phyloP scores from a whole-genome alignment of 2,888 invertebrate species.

The Saturnia pavonia region DNA sequence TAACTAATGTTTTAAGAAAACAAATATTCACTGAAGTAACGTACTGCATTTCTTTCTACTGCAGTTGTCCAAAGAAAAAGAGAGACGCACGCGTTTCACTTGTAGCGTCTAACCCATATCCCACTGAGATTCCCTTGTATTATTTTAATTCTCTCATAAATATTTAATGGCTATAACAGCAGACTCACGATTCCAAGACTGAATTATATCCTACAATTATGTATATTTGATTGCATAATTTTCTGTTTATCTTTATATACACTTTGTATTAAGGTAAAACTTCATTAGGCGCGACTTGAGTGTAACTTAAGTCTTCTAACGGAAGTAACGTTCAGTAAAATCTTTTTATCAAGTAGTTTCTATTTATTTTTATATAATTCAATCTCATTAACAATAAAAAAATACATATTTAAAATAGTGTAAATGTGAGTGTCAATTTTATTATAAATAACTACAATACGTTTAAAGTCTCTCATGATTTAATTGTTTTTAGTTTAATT shows the following conservation, averaged over 20 bases:
- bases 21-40: neutral
- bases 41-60: neutral
- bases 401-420: no score
- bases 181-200: conserved; percentile 28
- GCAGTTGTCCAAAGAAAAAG: conserved; percentile 14
- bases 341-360: no score
- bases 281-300: neutral
- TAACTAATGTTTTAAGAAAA: neutral
- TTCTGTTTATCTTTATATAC: neutral
- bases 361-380: no score
- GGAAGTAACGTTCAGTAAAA: no score
- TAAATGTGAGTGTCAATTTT: no score
- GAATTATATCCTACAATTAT: conserved; percentile 20
- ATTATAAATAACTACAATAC: no score
- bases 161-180: conserved; percentile 28
- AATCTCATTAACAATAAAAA: no score
- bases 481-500: no score
- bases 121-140: conserved; percentile 28
- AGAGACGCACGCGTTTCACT: conserved; percentile 16
- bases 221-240: conserved; percentile 3
- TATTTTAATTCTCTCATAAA: conserved; percentile 35
- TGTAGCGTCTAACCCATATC: conserved; percentile 20
- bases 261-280: neutral
- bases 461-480: no score
- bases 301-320: no score